Evolutionary conservation across 2,888 invertebrate genomes (phyloP), one percentile per base, ranked within the genome.

Genomic region (Cataglyphis livida): DNA sequence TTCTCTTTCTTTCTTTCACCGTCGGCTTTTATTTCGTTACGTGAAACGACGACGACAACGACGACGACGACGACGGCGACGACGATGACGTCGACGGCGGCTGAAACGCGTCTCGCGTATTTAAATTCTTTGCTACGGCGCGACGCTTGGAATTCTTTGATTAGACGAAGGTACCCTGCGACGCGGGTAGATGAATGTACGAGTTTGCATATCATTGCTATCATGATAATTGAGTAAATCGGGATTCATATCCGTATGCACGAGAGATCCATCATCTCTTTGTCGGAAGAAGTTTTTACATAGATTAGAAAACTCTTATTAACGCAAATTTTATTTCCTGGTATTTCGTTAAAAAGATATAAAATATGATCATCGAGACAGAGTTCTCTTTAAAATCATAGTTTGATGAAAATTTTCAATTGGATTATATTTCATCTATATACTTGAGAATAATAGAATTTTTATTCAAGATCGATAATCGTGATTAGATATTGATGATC

Each of bases 21-120:
- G 91, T 92, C 88, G 90, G 92, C 91, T 94, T 94, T 94, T 94
- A 94, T 94, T 94, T 94, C 93, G 93, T 94, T 94, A 94, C 91
- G 90, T 82, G 91, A 90, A 66, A 61, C 61, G 84, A 74, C 61
- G 85, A 61, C 59, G 25, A 64, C 73, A 84, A 73, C 86, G 82
- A 84, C 83, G 83, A 83, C 84, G 85, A 82, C 82, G 71, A 75
- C 74, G 35, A 35, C 35, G 35, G 6, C 35, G 35, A 35, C 48
- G 75, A 61, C 61, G 68, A 79, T 38, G 79, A 54, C 51, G 74
- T 68, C 21, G 83, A 83, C 68, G 84, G 68, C 74, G 81, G 68
- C 70, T 82, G 82, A 78, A 84, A 85, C 93, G 92, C 92, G 93
- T 91, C 89, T 92, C 92, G 93, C 91, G 92, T 93, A 93, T 93